Evolutionary conservation across 2,888 invertebrate species (phyloP), one percentile per base, ranked within the genome.

Genomic region (Augiades crinisus): DNA sequence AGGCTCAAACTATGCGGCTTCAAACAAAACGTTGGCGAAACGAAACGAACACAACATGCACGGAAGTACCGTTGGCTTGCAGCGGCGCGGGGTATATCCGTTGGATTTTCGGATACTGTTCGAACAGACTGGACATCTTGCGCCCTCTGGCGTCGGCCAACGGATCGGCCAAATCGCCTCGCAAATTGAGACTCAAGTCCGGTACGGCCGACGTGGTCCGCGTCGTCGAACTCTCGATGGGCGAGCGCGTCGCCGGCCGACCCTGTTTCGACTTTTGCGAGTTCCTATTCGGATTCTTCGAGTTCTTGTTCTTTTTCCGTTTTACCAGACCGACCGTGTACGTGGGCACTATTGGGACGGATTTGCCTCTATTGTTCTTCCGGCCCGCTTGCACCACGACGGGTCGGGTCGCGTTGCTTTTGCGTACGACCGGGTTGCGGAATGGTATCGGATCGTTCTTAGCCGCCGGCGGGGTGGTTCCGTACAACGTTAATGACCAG

Each of bases 401-500:
- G 22, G 88, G 88, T 12, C 84, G 77, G 21, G 88, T 81, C 8
- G 78, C 85, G 65, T 89, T 88, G 61, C 75, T 78, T 59, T 78
- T 81, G 64, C 85, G 74, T 54, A 79, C 70, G 64, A 87, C 78
- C 59, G 89, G 87, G 71, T 78, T 86, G 63, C 85, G 78, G 70
- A 82, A 86, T 53, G 91, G 92, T 64, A 91, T 82, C 12, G 92
- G 92, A 75, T 93, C 94, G 68, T 90, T 91, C 78, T 92, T 92
- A 71, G 92, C 88, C 45, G 92, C 92, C 53, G 91, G 90, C 57
- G 84, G 89, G 56, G 91, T 94, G 54, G 98, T 98, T 66, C 98
- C 98, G 81, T 98, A 97, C 78, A 98, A 92, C 73, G 96, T 94
- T 78, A 98, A 91, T 57, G 97, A 95, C 98, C 98, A 98, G 78